A percentile compares a stretch with the other conserved stretches of the same genome.
These are phyloP conservation scores for Hirudo medicinalis DNA, from an alignment of 1,140 invertebrate species.

Conservation along the genomic window DNA sequence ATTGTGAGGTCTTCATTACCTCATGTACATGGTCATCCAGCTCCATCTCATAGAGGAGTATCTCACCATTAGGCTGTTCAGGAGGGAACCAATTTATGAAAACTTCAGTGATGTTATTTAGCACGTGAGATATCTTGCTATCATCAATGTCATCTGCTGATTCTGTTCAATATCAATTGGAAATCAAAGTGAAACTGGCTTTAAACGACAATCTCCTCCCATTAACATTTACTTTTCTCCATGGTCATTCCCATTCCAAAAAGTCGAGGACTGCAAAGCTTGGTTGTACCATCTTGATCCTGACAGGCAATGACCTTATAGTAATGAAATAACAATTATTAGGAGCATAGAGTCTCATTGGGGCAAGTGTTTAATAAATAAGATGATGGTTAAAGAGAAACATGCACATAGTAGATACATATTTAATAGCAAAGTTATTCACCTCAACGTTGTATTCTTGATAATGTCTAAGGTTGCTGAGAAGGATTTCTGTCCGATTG, in stretches of 20 bases:
- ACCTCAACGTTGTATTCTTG: slow-evolving; percentile 45
- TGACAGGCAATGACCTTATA: slow-evolving; percentile 35
- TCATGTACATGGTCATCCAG: neutral
- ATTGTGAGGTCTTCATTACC: neutral
- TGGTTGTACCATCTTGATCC: slow-evolving; percentile 25
- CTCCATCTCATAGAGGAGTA: slow-evolving; percentile 5
- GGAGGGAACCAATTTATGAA: neutral
- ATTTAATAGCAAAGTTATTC: neutral
- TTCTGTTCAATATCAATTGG: neutral
- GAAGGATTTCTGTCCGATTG: slow-evolving; percentile 24
- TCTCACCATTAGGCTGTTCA: neutral
- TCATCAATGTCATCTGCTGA: neutral
- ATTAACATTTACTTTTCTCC: neutral
- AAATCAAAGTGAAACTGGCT: neutral
- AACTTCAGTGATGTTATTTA: neutral
- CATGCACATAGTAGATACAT: too few relatives aligned
- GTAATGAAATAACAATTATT: neutral
- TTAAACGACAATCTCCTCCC: neutral
- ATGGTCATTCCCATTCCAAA: neutral
- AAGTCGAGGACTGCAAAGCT: slow-evolving; percentile 30
- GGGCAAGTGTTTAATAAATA: too few relatives aligned
- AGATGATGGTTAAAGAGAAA: too few relatives aligned
- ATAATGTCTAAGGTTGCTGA: slow-evolving; percentile 43
- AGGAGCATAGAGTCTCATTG: too few relatives aligned
- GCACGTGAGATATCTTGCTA: neutral